Conservation (phyloP, 2,113 vertebrate species). For the Terrapene triunguis region DNA sequence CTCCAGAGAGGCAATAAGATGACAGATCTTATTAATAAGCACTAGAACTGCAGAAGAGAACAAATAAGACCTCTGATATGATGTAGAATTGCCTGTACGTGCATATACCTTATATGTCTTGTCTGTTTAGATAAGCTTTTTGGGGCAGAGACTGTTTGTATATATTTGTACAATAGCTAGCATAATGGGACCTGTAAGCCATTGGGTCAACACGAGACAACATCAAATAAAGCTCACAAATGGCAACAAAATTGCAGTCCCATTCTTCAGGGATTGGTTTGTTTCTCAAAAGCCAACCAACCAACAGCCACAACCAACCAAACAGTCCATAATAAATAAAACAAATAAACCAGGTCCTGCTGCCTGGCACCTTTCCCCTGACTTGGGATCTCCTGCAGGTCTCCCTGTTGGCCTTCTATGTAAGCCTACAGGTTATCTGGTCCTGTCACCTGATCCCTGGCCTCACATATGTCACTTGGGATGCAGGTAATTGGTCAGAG, state of each 20-base stretch:
- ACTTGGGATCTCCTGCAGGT: background rate
- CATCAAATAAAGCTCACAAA: background rate
- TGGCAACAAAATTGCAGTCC: background rate
- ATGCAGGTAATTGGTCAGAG: background rate
- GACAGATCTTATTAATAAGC: conserved; percentile 12
- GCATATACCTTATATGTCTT: background rate
- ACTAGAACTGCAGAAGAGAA: background rate
- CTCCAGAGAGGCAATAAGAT: conserved; percentile 21
- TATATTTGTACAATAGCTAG: background rate
- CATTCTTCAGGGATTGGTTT: background rate
- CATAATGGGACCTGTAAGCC: background rate
- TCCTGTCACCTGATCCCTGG: background rate
- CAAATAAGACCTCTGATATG: background rate
- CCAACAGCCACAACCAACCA: background rate
- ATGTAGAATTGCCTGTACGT: background rate
- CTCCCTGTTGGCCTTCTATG: accelerated
- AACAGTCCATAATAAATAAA: background rate
- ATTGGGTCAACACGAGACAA: background rate
- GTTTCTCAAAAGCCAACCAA: background rate
- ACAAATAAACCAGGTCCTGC: background rate
- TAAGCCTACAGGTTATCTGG: background rate
- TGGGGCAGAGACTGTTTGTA: background rate
- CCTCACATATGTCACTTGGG: background rate
- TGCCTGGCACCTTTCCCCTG: background rate
- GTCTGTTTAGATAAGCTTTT: background rate